Conservation (phyloP, 2,888 invertebrate genomes). For the Candidula unifasciata region DNA sequence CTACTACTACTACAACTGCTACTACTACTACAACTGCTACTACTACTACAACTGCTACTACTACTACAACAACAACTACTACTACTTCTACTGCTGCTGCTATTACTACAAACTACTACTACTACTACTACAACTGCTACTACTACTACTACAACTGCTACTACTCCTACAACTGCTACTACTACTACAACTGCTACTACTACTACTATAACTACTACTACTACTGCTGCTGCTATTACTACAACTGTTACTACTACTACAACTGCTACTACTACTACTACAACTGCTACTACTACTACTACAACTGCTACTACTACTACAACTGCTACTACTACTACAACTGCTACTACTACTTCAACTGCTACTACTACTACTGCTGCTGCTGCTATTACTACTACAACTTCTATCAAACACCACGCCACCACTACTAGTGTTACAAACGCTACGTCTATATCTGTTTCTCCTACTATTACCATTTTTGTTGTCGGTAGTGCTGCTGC, state of each 20-base stretch:
- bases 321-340: slow-evolving; percentile 7
- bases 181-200: not conserved
- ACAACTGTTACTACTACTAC: no score
- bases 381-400: no score
- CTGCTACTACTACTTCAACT: not conserved
- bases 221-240: no score
- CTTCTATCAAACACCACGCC: no score
- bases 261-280: no score
- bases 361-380: no score
- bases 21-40: slow-evolving; percentile 3
- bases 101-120: slow-evolving; percentile 12
- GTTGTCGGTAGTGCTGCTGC: no score
- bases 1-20: slow-evolving; percentile 16
- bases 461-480: no score
- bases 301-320: not conserved
- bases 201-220: no score
- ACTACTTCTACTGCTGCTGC: not conserved
- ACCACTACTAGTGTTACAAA: no score
- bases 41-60: not conserved
- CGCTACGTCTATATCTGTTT: no score
- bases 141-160: slow-evolving; percentile 19
- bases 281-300: no score
- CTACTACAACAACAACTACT: slow-evolving; percentile 2
- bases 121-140: slow-evolving; percentile 12
- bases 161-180: not conserved